Percentiles rank a stretch among this genome's conserved stretches.
phyloP scores from a whole-genome alignment of 2,888 invertebrate genomes.

The Thymelicus lineola region DNA sequence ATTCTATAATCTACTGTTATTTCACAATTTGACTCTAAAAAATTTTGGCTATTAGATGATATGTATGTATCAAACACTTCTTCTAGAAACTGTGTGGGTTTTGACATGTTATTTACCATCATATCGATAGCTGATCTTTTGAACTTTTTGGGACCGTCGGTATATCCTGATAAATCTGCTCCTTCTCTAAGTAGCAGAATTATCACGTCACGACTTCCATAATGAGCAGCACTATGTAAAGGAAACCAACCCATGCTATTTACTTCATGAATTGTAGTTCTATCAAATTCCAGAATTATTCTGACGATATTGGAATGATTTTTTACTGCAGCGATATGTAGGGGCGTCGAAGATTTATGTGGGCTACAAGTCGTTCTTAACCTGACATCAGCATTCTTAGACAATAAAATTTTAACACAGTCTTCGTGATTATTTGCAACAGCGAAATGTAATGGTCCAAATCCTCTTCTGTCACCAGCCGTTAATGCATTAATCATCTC shows the following conservation, averaged over 20 bases:
- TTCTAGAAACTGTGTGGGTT: conserved; percentile 81
- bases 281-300: conserved; percentile 68
- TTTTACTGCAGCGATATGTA: conserved; percentile 76
- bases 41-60: conserved; percentile 70
- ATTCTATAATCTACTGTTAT: conserved; percentile 81
- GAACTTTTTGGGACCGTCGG: conserved; percentile 69
- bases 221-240: conserved; percentile 79
- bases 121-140: conserved; percentile 80
- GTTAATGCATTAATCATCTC: conserved; percentile 64
- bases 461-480: conserved; percentile 69
- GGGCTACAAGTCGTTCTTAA: conserved; percentile 72
- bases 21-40: conserved; percentile 71
- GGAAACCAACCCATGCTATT: conserved; percentile 70
- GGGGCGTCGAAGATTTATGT: conserved; percentile 71
- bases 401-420: conserved; percentile 75
- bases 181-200: conserved; percentile 70
- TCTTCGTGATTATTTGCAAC: conserved; percentile 77
- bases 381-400: conserved; percentile 74
- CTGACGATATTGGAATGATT: conserved; percentile 70
- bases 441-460: conserved; percentile 83
- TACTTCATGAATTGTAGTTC: conserved; percentile 72
- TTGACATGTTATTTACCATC: conserved; percentile 79
- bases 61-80: conserved; percentile 82
- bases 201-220: conserved; percentile 86
- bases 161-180: conserved; percentile 72